Conservation (phyloP, 2,797 vertebrate genomes). For the Threskiornis aethiopicus region DNA sequence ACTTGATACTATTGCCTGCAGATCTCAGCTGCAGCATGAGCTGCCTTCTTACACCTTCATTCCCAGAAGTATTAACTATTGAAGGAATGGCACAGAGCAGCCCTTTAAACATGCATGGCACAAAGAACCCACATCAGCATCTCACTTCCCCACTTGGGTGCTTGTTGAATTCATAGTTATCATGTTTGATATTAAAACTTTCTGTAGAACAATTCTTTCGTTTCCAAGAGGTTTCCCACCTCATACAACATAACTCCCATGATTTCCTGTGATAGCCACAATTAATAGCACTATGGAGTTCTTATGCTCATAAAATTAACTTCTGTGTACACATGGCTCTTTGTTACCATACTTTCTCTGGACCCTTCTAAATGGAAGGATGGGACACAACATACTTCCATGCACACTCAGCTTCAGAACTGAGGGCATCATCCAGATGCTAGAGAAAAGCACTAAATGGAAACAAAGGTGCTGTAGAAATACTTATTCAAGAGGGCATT, state of each 20-base stretch:
- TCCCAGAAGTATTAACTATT: background rate
- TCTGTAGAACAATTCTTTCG: background rate
- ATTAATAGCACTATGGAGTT: background rate
- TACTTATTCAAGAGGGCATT: background rate
- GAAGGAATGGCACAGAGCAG: background rate
- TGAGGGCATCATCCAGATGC: background rate
- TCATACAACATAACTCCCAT: rapidly evolving
- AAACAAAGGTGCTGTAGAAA: background rate
- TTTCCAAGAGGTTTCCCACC: background rate
- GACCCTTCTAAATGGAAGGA: background rate
- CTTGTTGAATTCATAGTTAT: background rate
- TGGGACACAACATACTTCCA: background rate
- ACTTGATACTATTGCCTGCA: background rate
- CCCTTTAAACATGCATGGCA: background rate
- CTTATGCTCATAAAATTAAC: background rate
- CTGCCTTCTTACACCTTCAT: background rate
- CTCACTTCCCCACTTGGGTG: background rate
- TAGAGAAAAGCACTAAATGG: background rate
- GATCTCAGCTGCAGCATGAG: background rate
- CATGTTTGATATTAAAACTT: background rate
- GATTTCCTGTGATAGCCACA: background rate
- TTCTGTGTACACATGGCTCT: background rate
- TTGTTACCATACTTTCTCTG: background rate
- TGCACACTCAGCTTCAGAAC: background rate
- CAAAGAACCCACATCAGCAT: background rate